Conservation (phyloP, 2,113 vertebrate genomes). For the Synchiropus splendidus region DNA sequence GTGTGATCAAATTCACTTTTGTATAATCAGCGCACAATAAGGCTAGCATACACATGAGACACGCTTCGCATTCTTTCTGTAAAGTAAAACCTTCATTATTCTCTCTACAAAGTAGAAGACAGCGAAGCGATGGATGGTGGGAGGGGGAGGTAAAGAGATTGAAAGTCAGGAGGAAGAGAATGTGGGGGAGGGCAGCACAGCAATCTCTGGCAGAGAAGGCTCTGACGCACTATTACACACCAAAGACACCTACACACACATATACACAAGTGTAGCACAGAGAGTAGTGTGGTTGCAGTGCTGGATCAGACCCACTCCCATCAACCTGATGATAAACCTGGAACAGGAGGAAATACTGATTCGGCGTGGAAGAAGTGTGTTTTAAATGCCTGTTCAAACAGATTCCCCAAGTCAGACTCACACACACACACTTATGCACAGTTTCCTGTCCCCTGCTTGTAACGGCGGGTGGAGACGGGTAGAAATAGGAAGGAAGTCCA, state of each 20-base stretch:
- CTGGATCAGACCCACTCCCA: slow-evolving; percentile 5
- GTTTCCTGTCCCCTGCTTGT: slow-evolving; percentile 55
- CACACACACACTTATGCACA: slow-evolving; percentile 13
- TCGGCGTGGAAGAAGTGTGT: slow-evolving; percentile 7
- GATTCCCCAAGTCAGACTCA: slow-evolving; percentile 20
- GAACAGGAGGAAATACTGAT: slow-evolving; percentile 17
- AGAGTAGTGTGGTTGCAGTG: not conserved
- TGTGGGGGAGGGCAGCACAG: slow-evolving; percentile 53
- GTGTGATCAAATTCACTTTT: no score
- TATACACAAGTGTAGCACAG: no score
- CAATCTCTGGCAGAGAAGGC: slow-evolving; percentile 56
- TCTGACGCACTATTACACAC: slow-evolving; percentile 46
- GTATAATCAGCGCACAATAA: no score
- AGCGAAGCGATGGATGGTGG: slow-evolving; percentile 29
- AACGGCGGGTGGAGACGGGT: slow-evolving; percentile 54
- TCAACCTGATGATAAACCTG: slow-evolving; percentile 16
- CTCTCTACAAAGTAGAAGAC: slow-evolving; percentile 30
- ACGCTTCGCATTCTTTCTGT: no score
- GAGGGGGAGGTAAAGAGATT: slow-evolving; percentile 35
- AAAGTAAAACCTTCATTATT: not conserved
- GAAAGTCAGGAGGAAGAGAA: slow-evolving; percentile 35
- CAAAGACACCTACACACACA: slow-evolving; percentile 7
- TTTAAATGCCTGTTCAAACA: slow-evolving; percentile 6
- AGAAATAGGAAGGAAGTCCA: slow-evolving; percentile 64
- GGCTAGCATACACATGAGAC: no score